Evolutionary conservation across 2,113 vertebrate species (phyloP), one percentile per base, ranked within the genome.

Genomic region (Cyphomyrus plagiostoma): DNA sequence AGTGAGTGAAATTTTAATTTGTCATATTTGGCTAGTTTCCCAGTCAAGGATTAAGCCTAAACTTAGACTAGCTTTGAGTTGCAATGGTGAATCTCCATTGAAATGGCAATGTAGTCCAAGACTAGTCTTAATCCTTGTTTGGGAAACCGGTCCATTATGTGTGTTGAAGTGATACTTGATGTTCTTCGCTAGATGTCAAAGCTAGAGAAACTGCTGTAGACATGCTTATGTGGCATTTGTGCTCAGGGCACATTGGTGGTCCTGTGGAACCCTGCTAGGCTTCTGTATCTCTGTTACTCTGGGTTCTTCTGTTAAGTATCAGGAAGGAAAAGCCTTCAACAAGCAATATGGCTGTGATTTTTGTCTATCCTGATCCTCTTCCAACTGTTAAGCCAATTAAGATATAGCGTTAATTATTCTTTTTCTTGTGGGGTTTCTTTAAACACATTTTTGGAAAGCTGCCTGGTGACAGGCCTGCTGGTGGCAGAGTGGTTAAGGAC

Each of bases 1-100:
- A 98, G 98, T 99, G 92, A 97, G 97, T 94, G 0, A 62, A 0
- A 2, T 8, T 85, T 13, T 17, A 0, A 26, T 66, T 66, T 66
- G n/a, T 35, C 1, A 35, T 35, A 35, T 35, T 35, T 35, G 35
- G 35, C 35, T 35, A 35, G 35, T 35, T 35, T 35, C 35, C 35
- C 35, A 35, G 35, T 35, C 35, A 35, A 35, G 35, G 35, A 35
- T 35, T 35, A 35, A 35, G 35, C 35, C 35, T 35, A 35, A 35
- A 35, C 35, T 35, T 35, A 35, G 35, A 35, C 35, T 35, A 35
- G 35, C 35, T 35, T 35, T 35, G 35, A 35, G 35, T 35, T 35
- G 35, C 35, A 35, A 35, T 35, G 35, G 35, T 35, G 35, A 35
- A 35, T 35, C 35, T 35, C 35, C 35, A 35, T 35, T 35, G 35